phyloP scores from a whole-genome alignment of 2,113 vertebrate species.

The Salminus brasiliensis region DNA sequence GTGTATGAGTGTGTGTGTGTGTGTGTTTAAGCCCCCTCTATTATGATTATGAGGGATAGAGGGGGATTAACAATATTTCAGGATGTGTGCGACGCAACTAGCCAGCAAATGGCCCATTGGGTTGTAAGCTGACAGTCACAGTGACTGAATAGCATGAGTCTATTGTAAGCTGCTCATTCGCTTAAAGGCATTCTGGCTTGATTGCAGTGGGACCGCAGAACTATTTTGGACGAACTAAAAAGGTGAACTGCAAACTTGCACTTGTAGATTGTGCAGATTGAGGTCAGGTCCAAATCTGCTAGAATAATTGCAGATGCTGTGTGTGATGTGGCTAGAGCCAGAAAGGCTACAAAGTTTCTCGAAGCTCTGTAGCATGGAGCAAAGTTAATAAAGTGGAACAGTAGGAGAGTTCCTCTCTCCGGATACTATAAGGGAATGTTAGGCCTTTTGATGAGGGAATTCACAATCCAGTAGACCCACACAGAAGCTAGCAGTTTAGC shows the following conservation, averaged over 20 bases:
- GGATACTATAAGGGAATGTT: neutral
- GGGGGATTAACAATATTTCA: neutral
- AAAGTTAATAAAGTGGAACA: neutral
- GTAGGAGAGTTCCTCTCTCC: neutral
- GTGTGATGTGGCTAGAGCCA: neutral
- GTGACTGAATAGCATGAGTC: neutral
- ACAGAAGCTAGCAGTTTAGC: neutral
- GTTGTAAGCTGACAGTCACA: neutral
- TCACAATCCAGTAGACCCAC: neutral
- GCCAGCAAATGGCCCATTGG: neutral
- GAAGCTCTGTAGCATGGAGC: neutral
- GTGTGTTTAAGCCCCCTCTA: conserved; percentile 6
- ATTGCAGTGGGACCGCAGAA: neutral
- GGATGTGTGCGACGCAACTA: neutral
- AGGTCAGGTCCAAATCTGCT: conserved; percentile 3
- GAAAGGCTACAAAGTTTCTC: neutral
- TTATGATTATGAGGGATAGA: conserved; percentile 10
- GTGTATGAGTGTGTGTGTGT: neutral
- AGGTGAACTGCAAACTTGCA: neutral
- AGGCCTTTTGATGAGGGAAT: neutral
- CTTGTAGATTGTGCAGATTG: neutral
- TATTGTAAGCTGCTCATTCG: neutral
- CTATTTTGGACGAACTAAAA: conserved; percentile 2
- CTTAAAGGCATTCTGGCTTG: conserved; percentile 6
- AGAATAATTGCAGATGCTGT: neutral